Evolutionary conservation across 2,113 vertebrate species (phyloP), one percentile per base, ranked within the genome.

Genomic region (Eurypyga helias): DNA sequence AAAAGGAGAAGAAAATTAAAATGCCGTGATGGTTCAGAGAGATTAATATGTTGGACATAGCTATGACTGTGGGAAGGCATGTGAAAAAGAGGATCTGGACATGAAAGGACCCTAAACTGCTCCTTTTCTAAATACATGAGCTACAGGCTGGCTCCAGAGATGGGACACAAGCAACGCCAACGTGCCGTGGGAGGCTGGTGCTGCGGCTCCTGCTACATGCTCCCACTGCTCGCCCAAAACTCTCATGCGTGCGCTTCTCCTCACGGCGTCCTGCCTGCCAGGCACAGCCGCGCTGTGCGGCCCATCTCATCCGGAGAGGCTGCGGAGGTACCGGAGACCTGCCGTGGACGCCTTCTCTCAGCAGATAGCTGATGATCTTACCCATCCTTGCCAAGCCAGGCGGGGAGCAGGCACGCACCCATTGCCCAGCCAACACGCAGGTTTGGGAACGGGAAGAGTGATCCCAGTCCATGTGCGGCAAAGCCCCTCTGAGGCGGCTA

Each of bases 381-480:
- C 12, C 17, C 19, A 46, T 1, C 4, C 28, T 33, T 14, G 28
- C 24, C 49, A 17, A 24, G 24, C 3, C 9, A 2, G 19, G 19
- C 1, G 3, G 25, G 49, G n/a, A 48, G 11, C 25, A n/a, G 26
- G 31, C 8, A 9, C 1, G 7, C 36, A 34, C 38, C 38, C 33
- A 23, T 11, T 1, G 0, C 2, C 10, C 6, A 2, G 43, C 31
- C 0, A 5, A 13, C 0, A 2, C 0, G 2, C 14, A 9, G 48
- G 48, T 9, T 23, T 11, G 23, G 26, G 28, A 60, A 29, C 28
- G 5, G 72, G 49, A 49, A 29, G 11, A 16, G 33, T 2, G 1
- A 82, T 75, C 26, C 75, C 41, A 3, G 23, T 11, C 48, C 1
- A 0, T 10, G n/a, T 2, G 5, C 49, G 17, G 54, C 33, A 28